phyloP scores from a whole-genome alignment of 1,140 invertebrate species.

The Zelostemma sp. region DNA sequence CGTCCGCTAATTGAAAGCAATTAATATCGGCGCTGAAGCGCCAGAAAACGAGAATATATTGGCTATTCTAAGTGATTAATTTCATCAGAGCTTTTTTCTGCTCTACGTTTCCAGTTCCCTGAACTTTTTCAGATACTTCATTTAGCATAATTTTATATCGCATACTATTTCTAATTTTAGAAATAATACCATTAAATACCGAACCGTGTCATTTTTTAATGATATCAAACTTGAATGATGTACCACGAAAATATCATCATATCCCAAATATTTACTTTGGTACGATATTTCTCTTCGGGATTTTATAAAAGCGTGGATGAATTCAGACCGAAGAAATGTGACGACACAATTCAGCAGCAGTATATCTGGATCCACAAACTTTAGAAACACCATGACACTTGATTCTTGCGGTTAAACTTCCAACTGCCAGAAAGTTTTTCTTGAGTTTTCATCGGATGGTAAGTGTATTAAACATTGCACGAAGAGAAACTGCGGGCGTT shows the following conservation, averaged over 20 bases:
- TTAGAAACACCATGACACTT: constrained; percentile 46
- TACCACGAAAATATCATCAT: constrained; percentile 11
- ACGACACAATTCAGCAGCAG: constrained; percentile 29
- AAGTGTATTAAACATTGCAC: constrained; percentile 46
- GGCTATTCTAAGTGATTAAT: no score
- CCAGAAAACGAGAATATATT: no score
- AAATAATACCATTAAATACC: no score
- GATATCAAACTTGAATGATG: not conserved
- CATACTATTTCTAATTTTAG: no score
- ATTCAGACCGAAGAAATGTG: constrained; percentile 37
- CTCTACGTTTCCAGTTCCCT: no score
- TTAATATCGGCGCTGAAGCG: no score
- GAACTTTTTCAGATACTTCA: no score
- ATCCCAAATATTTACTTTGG: constrained; percentile 10
- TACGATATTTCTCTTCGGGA: constrained; percentile 17
- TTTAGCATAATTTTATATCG: no score
- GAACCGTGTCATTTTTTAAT: no score
- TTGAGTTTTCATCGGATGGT: constrained; percentile 42
- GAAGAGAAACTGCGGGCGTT: constrained; percentile 33
- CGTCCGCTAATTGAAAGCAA: no score
- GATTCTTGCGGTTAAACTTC: constrained; percentile 44
- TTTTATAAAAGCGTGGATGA: constrained; percentile 29
- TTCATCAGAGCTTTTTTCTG: no score
- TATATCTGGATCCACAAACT: constrained; percentile 34
- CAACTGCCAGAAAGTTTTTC: constrained; percentile 34